Conservation (phyloP, 2,797 vertebrate genomes). For the Perodicticus potto region DNA sequence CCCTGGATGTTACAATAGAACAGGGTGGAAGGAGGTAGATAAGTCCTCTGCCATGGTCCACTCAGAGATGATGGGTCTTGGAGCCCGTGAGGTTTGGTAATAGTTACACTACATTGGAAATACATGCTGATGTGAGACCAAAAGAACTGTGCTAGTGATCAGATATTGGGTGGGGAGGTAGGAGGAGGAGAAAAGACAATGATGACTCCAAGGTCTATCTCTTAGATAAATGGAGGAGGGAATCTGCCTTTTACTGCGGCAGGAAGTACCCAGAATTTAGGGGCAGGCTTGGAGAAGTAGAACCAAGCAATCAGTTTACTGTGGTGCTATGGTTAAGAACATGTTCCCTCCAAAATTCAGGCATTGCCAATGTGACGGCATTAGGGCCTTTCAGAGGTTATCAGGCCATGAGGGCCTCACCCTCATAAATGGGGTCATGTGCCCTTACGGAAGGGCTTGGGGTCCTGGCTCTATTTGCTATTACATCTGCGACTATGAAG, state of each 20-base stretch:
- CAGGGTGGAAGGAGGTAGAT: not conserved
- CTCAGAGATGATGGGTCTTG: not conserved
- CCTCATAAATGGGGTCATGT: not conserved
- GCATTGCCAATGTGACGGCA: not conserved
- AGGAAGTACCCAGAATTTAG: not conserved
- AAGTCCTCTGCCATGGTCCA: not conserved
- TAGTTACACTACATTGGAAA: not conserved
- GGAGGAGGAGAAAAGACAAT: not conserved
- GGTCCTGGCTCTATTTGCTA: not conserved
- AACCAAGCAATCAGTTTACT: not conserved
- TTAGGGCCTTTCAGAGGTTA: not conserved
- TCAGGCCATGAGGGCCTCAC: not conserved
- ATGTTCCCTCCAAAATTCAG: not conserved
- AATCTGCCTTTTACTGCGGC: not conserved
- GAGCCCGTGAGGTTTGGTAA: not conserved
- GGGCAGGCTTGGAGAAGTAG: not conserved
- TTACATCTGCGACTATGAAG: not conserved
- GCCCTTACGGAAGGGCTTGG: not conserved
- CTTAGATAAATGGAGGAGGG: slow-evolving; percentile 18
- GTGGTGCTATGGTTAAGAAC: not conserved
- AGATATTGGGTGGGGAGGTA: not conserved
- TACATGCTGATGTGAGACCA: not conserved
- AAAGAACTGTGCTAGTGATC: not conserved
- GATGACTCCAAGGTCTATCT: slow-evolving; percentile 5
- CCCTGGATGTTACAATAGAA: not conserved